Evolutionary conservation across 2,113 vertebrate genomes (phyloP).

Genomic region (Ammodytes marinus): DNA sequence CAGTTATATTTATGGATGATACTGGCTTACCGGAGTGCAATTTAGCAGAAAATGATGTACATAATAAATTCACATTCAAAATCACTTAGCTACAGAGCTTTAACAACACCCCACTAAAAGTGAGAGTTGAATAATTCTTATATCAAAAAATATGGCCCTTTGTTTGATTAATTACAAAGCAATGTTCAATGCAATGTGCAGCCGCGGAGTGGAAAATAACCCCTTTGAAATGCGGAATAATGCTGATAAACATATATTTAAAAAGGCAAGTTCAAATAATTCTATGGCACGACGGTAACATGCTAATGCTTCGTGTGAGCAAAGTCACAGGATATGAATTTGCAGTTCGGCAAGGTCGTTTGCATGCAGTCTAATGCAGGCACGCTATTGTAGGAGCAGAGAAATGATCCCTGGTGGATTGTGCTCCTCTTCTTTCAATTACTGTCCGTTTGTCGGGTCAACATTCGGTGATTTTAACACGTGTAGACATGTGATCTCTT

Average conservation of each 20-base stretch:
- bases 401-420: background rate
- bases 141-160: background rate
- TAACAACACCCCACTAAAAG: background rate
- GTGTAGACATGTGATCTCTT: background rate
- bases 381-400: background rate
- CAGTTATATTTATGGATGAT: background rate
- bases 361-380: background rate
- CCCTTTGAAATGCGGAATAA: background rate
- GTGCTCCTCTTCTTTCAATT: background rate
- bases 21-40: background rate
- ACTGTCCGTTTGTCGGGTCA: background rate
- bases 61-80: background rate
- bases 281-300: conserved; percentile 31
- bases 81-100: background rate
- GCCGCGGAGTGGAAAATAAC: background rate
- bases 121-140: background rate
- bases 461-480: background rate
- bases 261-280: background rate
- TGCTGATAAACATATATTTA: background rate
- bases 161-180: conserved; percentile 2
- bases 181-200: conserved; percentile 13
- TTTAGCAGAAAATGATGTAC: background rate
- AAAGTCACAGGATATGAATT: background rate
- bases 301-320: conserved; percentile 14
- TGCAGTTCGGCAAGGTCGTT: background rate